Evolutionary conservation across 2,888 invertebrate species (phyloP), one percentile per base, ranked within the genome.

Genomic region (Euplagia quadripunctaria): DNA sequence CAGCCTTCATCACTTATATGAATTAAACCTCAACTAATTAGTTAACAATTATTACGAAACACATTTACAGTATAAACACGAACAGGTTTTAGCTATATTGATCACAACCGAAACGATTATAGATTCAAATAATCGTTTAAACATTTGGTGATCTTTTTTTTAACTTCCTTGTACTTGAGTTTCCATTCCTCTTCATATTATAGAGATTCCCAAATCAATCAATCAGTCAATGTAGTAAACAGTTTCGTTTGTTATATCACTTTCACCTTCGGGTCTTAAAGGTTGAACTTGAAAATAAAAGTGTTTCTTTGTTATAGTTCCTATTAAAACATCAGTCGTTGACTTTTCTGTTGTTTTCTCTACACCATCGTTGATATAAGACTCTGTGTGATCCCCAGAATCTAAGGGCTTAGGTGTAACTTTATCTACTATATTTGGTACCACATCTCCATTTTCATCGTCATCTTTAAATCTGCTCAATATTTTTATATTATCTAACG

Each of bases 241-340:
- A 52, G 81, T 86, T 74, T 88, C 84, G 42, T 76, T 78, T 4
- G 49, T 70, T 0, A 67, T 63, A 11, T 64, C 75, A 5, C 67
- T 81, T 72, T 89, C 87, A 80, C 83, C 80, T 58, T 86, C 85
- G 1, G 90, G 91, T 55, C 82, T 76, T 8, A 92, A 90, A 12
- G 89, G 86, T 69, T 85, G 73, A 1, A 79, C 88, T 86, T 89
- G 89, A 51, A 85, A 86, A 64, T 84, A 85, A 71, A 89, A 86
- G 64, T 81, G 87, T 51, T 72, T 84, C 64, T 80, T 85, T 43
- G 64, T 83, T n/a, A 86, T 8, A 42, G 52, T 14, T 51, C 17
- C 46, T 11, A 49, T 42, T 46, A 16, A 17, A 49, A 8, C 43
- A 55, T 61, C 43, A 51, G 20, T 46, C 14, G 16, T 11, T 14